Evolutionary conservation across 1,140 invertebrate species (phyloP).

Genomic region (Leguminivora glycinivorella): DNA sequence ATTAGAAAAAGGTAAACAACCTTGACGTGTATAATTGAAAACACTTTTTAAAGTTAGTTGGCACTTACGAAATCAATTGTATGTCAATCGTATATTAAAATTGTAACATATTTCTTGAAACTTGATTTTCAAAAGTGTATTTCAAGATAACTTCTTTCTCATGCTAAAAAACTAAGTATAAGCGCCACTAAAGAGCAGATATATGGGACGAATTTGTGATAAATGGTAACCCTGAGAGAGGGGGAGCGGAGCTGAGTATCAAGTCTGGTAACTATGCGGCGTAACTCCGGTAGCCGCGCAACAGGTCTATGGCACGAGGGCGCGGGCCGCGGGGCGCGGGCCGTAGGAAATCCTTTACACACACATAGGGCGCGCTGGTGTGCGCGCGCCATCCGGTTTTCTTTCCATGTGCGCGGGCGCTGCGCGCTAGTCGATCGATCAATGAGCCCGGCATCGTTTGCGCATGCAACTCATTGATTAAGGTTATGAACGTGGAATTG

Average conservation of each 20-base stretch:
- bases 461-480: conserved; percentile 78
- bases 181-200: conserved; percentile 12
- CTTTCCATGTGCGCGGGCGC: conserved; percentile 54
- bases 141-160: no score
- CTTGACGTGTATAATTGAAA: no score
- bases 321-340: conserved; percentile 52
- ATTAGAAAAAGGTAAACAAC: no score
- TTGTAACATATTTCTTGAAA: no score
- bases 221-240: conserved; percentile 38
- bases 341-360: conserved; percentile 74
- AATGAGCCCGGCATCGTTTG: conserved; percentile 72
- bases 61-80: no score
- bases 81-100: no score
- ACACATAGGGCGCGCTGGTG: conserved; percentile 46
- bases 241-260: conserved; percentile 59
- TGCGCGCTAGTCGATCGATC: conserved; percentile 74
- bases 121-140: no score
- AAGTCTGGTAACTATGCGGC: conserved; percentile 79
- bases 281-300: conserved; percentile 46
- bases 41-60: no score
- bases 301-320: conserved; percentile 64
- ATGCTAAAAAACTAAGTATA: no score
- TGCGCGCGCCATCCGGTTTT: conserved; percentile 70
- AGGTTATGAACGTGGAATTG: conserved; percentile 78
- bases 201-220: conserved; percentile 12